Conservation (phyloP, 2,797 vertebrate species). For the Sardinella longiceps region DNA sequence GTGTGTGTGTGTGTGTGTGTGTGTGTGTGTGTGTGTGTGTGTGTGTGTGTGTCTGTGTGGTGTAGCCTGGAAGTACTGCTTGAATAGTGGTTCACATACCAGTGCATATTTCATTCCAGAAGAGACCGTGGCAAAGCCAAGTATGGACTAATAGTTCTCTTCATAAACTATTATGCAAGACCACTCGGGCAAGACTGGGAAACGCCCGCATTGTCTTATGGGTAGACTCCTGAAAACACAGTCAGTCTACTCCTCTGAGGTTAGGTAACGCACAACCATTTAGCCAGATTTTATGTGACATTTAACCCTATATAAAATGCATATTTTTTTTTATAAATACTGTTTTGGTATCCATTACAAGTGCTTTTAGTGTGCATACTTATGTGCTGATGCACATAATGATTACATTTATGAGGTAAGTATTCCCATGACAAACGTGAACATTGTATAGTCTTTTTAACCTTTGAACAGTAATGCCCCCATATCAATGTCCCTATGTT, state of each 20-base stretch:
- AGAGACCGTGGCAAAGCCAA: constrained; percentile 51
- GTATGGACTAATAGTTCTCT: constrained; percentile 61
- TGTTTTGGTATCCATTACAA: background rate
- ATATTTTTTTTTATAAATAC: background rate
- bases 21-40: background rate
- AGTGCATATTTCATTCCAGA: constrained; percentile 11
- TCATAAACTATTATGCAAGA: constrained; percentile 68
- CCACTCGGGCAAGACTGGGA: constrained; percentile 40
- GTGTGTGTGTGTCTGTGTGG: background rate
- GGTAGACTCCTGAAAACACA: too few relatives aligned
- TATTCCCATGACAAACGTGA: background rate
- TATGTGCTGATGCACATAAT: background rate
- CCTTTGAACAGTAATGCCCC: background rate
- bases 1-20: background rate
- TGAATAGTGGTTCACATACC: constrained; percentile 23
- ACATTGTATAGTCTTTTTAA: background rate
- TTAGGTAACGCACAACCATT: background rate
- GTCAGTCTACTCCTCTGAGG: background rate
- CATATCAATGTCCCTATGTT: background rate
- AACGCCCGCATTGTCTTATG: constrained; percentile 15
- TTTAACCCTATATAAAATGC: too few relatives aligned
- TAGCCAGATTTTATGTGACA: background rate
- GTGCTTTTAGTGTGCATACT: background rate
- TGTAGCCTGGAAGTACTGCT: background rate
- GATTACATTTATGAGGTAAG: background rate